These are phyloP conservation scores for Lipophrys pholis DNA, from an alignment of 2,113 vertebrate species.

Conservation along the genomic window DNA sequence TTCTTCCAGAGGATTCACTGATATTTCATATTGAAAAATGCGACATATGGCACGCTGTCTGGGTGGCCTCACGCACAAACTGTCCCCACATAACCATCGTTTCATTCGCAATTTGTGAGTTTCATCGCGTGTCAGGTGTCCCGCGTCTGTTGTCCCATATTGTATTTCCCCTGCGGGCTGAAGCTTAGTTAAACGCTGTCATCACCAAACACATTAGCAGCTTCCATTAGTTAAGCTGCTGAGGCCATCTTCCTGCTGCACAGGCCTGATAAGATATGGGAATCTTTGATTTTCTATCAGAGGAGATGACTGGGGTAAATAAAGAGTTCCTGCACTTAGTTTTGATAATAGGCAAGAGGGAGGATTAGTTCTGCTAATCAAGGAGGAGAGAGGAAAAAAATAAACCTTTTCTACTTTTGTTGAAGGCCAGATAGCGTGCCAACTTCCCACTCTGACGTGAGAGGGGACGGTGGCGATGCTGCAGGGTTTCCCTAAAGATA, in stretches of 20 bases:
- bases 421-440: conserved; percentile 35
- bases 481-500: conserved; percentile 37
- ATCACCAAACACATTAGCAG: conserved; percentile 64
- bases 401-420: conserved; percentile 40
- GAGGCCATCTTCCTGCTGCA: conserved; percentile 67
- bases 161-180: conserved; percentile 27
- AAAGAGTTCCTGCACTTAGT: conserved; percentile 71
- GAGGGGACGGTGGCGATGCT: conserved; percentile 32
- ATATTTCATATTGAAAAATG: background rate
- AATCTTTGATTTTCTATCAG: conserved; percentile 52
- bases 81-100: conserved; percentile 5
- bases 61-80: conserved; percentile 18
- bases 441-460: conserved; percentile 33
- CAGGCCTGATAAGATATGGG: conserved; percentile 71
- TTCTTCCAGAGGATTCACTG: background rate
- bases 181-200: conserved; percentile 44
- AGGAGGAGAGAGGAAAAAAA: conserved; percentile 4
- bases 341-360: conserved; percentile 47
- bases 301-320: conserved; percentile 65
- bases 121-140: conserved; percentile 39
- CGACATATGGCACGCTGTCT: background rate
- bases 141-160: background rate
- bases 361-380: conserved; percentile 62
- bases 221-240: conserved; percentile 66
- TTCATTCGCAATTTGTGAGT: conserved; percentile 22